Evolutionary conservation across 2,113 vertebrate genomes (phyloP).

Genomic region (Glaucidium brasilianum): DNA sequence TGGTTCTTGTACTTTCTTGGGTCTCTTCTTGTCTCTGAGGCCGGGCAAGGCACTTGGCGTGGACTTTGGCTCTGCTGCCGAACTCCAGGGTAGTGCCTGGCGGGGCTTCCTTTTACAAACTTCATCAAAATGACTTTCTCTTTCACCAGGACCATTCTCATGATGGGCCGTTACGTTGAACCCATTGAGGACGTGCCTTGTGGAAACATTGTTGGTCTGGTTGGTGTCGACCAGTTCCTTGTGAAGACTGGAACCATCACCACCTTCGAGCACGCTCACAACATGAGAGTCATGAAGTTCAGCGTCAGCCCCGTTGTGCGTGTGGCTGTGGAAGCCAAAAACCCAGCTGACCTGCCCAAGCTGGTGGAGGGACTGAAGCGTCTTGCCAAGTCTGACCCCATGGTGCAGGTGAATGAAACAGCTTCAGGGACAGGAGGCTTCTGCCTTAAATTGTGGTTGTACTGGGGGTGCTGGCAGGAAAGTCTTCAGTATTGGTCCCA

Average conservation of each 20-base stretch:
- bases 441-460: neutral
- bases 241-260: constrained; percentile 97
- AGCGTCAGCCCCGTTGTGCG: constrained; percentile 94
- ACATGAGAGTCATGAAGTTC: constrained; percentile 98
- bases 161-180: constrained; percentile 96
- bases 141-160: constrained; percentile 87
- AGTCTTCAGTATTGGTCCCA: neutral
- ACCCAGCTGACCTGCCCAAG: constrained; percentile 91
- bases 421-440: neutral
- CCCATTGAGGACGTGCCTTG: constrained; percentile 96
- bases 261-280: constrained; percentile 91
- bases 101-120: neutral
- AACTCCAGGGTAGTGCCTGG: neutral
- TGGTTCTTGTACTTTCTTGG: too few relatives aligned
- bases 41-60: accelerated
- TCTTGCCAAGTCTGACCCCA: constrained; percentile 93
- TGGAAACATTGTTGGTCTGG: constrained; percentile 94
- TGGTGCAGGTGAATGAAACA: constrained; percentile 82
- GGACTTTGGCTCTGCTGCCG: neutral
- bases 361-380: constrained; percentile 94
- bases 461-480: neutral
- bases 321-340: constrained; percentile 93
- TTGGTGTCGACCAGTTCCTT: constrained; percentile 93
- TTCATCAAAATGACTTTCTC: neutral
- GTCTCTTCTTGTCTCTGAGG: accelerated